Evolutionary conservation across 2,113 vertebrate genomes (phyloP).

Genomic region (Sakesphorus luctuosus): DNA sequence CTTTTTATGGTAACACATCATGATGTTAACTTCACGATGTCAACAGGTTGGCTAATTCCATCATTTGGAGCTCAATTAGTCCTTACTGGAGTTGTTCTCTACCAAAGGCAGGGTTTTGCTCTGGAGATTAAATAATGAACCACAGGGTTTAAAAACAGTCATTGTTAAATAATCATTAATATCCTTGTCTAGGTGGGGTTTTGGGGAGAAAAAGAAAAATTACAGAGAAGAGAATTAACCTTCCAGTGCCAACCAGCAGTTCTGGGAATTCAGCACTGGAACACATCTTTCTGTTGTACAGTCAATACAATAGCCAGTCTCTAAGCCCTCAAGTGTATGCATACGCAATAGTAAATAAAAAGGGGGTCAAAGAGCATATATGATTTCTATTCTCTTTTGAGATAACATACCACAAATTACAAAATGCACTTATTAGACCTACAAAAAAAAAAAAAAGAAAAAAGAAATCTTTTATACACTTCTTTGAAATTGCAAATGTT

Average conservation of each 20-base stretch:
- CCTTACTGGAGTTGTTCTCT: neutral
- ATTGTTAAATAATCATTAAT: neutral
- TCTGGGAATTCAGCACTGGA: neutral
- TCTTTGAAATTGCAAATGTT: neutral
- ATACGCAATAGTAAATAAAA: neutral
- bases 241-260: neutral
- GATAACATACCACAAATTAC: neutral
- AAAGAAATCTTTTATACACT: neutral
- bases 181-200: neutral
- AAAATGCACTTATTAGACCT: neutral
- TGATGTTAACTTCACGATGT: neutral
- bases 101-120: neutral
- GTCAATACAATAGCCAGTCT: neutral
- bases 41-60: neutral
- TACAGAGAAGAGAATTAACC: neutral
- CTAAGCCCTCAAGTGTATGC: neutral
- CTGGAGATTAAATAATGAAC: neutral
- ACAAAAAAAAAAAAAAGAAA: neutral
- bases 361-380: neutral
- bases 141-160: neutral
- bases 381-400: neutral
- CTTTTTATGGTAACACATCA: neutral
- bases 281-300: neutral
- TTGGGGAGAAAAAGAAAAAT: neutral
- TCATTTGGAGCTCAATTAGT: neutral